A percentile compares a stretch with the other conserved stretches of the same genome.
These are phyloP conservation scores for Reticulitermes speratus DNA, from an alignment of 1,140 invertebrate genomes.

Conservation along the genomic window DNA sequence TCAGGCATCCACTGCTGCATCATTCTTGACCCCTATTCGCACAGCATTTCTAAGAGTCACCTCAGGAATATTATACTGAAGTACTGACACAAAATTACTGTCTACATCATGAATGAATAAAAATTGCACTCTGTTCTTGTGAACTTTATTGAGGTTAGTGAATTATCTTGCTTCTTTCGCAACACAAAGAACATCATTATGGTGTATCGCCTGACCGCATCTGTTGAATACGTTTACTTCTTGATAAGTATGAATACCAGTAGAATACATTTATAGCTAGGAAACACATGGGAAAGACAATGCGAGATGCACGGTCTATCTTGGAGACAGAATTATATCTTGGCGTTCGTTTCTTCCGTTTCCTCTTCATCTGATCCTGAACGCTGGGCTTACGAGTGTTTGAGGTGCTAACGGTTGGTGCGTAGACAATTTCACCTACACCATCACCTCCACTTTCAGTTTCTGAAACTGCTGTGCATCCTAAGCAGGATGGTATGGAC, in stretches of 20 bases:
- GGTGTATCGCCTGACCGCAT: not conserved
- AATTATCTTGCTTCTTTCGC: too few relatives aligned
- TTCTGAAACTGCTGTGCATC: not conserved
- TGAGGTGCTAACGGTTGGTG: not conserved
- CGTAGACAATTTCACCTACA: not conserved
- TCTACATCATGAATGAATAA: too few relatives aligned
- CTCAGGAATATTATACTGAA: too few relatives aligned
- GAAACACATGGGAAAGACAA: slow-evolving; percentile 75
- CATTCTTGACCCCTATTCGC: too few relatives aligned
- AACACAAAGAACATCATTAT: not conserved
- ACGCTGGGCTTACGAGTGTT: not conserved
- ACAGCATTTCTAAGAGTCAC: too few relatives aligned
- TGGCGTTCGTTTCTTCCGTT: slow-evolving; percentile 48
- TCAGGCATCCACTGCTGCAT: too few relatives aligned
- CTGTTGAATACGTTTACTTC: slow-evolving; percentile 57
- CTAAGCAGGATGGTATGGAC: slow-evolving; percentile 24
- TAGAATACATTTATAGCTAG: slow-evolving; percentile 76
- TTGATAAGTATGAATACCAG: slow-evolving; percentile 72
- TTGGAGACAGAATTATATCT: slow-evolving; percentile 77
- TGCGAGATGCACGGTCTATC: slow-evolving; percentile 70
- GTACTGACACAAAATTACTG: too few relatives aligned
- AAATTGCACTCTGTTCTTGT: too few relatives aligned
- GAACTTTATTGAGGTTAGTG: too few relatives aligned
- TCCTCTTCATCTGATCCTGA: not conserved
- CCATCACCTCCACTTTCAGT: not conserved